These are phyloP conservation scores for Aphelenchoides bicaudatus DNA, from an alignment of 2,888 invertebrate genomes.

Conservation along the genomic window DNA sequence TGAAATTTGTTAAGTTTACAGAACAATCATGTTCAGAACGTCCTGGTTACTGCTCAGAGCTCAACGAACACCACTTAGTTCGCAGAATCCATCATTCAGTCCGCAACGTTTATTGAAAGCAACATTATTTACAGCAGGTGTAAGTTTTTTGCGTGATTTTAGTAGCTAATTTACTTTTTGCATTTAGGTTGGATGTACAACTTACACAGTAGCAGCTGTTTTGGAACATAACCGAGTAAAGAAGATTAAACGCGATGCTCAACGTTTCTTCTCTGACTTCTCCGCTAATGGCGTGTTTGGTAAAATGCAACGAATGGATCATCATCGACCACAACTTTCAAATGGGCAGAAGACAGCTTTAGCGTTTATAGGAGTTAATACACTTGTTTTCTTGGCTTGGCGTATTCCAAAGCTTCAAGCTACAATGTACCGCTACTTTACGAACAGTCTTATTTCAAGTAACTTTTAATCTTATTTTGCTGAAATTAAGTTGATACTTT, in stretches of 20 bases:
- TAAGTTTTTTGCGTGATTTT: slow-evolving; percentile 30
- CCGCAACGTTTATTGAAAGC: slow-evolving; percentile 37
- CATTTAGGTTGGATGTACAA: slow-evolving; percentile 17
- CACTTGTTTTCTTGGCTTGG: slow-evolving; percentile 42
- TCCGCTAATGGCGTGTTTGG: not conserved
- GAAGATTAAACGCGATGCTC: slow-evolving; percentile 1
- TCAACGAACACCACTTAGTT: no score
- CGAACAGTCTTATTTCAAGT: slow-evolving; percentile 55
- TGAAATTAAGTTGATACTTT: slow-evolving; percentile 29
- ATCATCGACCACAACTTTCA: no score
- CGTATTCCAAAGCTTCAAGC: slow-evolving; percentile 37
- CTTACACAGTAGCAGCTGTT: slow-evolving; percentile 20
- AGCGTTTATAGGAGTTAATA: slow-evolving; percentile 36
- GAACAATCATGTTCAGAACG: no score
- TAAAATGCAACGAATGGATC: no score
- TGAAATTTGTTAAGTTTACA: not conserved
- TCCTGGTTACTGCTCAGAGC: no score
- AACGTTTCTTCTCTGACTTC: slow-evolving; percentile 14
- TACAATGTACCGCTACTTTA: slow-evolving; percentile 55
- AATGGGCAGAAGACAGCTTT: slow-evolving; percentile 38
- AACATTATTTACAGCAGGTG: slow-evolving; percentile 40
- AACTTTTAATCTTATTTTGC: slow-evolving; percentile 19
- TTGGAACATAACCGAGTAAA: slow-evolving; percentile 8
- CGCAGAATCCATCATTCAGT: slow-evolving; percentile 40
- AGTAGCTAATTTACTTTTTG: not conserved